Evolutionary conservation across 53 echinoderm and acorn worm genomes (phyloP).

Genomic region (Glandiceps talaboti): DNA sequence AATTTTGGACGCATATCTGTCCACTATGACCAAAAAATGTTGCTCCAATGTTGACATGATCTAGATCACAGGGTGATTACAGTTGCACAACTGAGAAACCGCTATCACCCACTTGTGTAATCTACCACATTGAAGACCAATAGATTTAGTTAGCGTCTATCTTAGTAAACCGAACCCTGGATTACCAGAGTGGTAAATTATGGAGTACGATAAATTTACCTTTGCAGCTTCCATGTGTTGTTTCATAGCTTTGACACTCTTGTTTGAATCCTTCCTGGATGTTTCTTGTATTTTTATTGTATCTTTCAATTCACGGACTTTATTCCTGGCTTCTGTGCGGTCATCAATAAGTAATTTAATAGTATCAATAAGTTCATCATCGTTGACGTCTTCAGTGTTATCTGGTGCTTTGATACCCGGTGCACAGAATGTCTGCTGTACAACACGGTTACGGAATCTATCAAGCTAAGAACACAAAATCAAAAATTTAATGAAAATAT

Average conservation of each 20-base stretch:
- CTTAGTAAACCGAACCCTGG: too few species aligned
- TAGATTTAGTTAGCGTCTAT: too few species aligned
- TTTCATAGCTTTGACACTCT: slow-evolving; percentile 62
- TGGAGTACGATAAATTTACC: too few species aligned
- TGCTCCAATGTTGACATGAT: too few species aligned
- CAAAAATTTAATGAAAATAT: too few species aligned
- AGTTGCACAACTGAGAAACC: too few species aligned
- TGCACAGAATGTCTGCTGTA: slow-evolving; percentile 80
- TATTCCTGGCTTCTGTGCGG: slow-evolving; percentile 61
- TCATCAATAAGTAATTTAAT: slow-evolving; percentile 64
- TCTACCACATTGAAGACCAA: too few species aligned
- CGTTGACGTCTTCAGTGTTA: slow-evolving; percentile 39
- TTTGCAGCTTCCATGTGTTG: slow-evolving; percentile 57
- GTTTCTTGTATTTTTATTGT: slow-evolving; percentile 55
- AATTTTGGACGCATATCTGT: too few species aligned
- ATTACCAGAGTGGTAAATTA: too few species aligned
- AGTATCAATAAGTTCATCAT: slow-evolving; percentile 64
- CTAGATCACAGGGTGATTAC: too few species aligned
- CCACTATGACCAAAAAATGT: too few species aligned
- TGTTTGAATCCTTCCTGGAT: slow-evolving; percentile 66
- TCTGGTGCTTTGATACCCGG: slow-evolving; percentile 89
- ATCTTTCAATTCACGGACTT: slow-evolving; percentile 73
- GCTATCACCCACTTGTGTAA: too few species aligned
- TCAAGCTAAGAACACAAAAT: slow-evolving; percentile 48
- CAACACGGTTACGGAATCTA: slow-evolving; percentile 55